A percentile compares a stretch with the other conserved stretches of the same genome.
phyloP scores from a whole-genome alignment of 2,797 vertebrate genomes.

The Atherinosoma microstoma region DNA sequence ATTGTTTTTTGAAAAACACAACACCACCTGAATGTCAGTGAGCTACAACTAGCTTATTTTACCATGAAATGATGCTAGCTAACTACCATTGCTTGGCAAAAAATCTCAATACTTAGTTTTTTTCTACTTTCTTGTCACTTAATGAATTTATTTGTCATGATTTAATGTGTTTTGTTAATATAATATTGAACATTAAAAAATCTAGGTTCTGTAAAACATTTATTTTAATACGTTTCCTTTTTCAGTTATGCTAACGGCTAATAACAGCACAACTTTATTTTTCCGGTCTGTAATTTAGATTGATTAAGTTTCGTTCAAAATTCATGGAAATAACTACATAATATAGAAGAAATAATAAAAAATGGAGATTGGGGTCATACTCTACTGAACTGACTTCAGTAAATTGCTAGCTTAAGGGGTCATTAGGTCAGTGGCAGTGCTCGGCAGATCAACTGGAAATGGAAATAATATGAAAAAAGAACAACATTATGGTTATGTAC shows the following conservation, averaged over 20 bases:
- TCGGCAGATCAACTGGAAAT: background rate
- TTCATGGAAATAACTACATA: background rate
- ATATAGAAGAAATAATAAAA: slow-evolving; percentile 5
- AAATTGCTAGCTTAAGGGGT: background rate
- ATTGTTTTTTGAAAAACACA: too few relatives aligned
- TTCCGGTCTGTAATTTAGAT: slow-evolving; percentile 8
- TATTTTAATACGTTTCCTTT: background rate
- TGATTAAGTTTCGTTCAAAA: background rate
- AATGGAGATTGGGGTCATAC: background rate
- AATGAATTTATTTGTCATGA: background rate
- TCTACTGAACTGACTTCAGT: background rate
- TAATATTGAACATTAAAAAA: background rate
- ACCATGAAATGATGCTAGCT: too few relatives aligned
- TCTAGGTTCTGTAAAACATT: background rate
- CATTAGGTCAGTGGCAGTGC: background rate
- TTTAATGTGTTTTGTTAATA: background rate
- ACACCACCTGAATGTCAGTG: too few relatives aligned
- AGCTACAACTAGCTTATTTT: too few relatives aligned
- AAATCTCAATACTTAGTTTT: too few relatives aligned
- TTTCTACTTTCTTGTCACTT: background rate
- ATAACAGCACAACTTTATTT: background rate
- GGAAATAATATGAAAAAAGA: background rate
- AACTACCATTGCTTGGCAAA: too few relatives aligned
- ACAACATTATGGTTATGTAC: background rate
- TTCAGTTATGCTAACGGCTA: background rate